phyloP scores from a whole-genome alignment of 2,113 vertebrate species.

The Pituophis catenifer region DNA sequence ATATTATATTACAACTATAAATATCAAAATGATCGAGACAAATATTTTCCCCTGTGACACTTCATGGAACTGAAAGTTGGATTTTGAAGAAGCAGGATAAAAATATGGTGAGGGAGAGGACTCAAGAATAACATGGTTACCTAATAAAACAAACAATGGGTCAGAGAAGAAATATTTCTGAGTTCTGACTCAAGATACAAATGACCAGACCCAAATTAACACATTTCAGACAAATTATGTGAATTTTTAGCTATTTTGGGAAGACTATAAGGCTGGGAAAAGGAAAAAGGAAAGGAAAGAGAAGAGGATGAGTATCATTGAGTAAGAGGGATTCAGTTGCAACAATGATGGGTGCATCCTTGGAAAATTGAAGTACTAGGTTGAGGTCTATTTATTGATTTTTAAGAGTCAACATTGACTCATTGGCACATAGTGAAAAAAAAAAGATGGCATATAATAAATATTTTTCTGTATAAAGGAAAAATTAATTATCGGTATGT shows the following conservation, averaged over 20 bases:
- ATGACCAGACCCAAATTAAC: neutral
- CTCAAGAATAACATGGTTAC: neutral
- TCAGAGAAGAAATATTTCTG: neutral
- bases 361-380: neutral
- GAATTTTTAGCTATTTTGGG: neutral
- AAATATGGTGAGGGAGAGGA: neutral
- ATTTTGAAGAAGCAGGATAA: neutral
- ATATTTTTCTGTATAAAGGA: neutral
- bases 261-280: neutral
- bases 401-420: neutral
- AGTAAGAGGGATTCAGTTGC: neutral
- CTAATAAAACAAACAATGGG: neutral
- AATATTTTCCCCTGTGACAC: neutral
- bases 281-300: neutral
- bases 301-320: neutral
- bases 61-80: neutral
- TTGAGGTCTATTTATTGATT: neutral
- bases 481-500: neutral
- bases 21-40: neutral
- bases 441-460: neutral
- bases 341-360: neutral
- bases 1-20: neutral
- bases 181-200: neutral
- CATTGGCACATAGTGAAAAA: neutral
- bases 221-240: neutral